Conservation (phyloP, 2,888 invertebrate species). For the Trissolcus japonicus region DNA sequence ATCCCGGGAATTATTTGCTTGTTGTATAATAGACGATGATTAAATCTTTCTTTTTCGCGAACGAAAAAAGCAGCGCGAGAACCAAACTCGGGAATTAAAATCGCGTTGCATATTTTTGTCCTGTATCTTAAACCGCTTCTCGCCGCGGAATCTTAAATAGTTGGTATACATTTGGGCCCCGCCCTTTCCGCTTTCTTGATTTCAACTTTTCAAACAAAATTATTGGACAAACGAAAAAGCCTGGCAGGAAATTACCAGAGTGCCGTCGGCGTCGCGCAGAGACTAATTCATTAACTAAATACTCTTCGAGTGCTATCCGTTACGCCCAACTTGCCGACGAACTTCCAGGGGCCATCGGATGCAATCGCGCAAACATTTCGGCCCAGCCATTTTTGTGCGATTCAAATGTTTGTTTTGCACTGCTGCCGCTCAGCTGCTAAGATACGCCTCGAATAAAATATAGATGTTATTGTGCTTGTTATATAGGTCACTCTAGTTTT, state of each 20-base stretch:
- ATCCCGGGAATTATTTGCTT: slow-evolving; percentile 23
- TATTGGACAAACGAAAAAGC: slow-evolving; percentile 48
- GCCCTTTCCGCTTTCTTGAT: slow-evolving; percentile 39
- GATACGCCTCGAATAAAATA: slow-evolving; percentile 26
- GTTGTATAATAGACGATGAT: slow-evolving; percentile 67
- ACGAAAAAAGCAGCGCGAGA: slow-evolving; percentile 28
- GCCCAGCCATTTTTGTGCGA: slow-evolving; percentile 8
- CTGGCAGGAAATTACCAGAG: slow-evolving; percentile 52
- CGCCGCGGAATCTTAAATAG: slow-evolving; percentile 37
- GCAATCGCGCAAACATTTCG: slow-evolving; percentile 31
- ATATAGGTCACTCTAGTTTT: slow-evolving; percentile 32
- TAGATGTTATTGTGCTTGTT: slow-evolving; percentile 22
- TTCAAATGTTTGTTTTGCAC: slow-evolving; percentile 33
- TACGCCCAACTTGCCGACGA: slow-evolving; percentile 25
- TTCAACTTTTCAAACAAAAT: slow-evolving; percentile 52
- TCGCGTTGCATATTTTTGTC: slow-evolving; percentile 48
- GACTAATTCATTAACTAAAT: slow-evolving; percentile 57
- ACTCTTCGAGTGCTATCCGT: slow-evolving; percentile 43
- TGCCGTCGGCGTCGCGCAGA: slow-evolving; percentile 44
- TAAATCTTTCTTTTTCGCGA: slow-evolving; percentile 62
- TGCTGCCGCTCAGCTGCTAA: not conserved
- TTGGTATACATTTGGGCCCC: slow-evolving; percentile 4
- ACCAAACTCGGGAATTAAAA: slow-evolving; percentile 64
- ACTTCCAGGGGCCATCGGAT: slow-evolving; percentile 3
- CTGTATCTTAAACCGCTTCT: slow-evolving; percentile 28